These are phyloP conservation scores for Rotaria socialis DNA, from an alignment of 2,888 invertebrate genomes.

Conservation along the genomic window DNA sequence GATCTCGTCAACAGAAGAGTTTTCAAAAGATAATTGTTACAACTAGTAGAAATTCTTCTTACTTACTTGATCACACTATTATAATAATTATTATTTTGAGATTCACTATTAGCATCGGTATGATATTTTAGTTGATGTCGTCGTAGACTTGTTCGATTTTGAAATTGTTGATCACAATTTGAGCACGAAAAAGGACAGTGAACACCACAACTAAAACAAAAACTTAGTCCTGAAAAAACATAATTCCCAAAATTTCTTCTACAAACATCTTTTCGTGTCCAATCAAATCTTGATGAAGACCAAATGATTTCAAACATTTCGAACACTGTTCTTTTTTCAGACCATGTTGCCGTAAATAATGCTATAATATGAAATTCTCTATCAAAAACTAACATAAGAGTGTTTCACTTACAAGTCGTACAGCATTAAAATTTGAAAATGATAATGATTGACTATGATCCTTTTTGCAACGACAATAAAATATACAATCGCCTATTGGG, in stretches of 20 bases:
- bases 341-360: conserved; percentile 7
- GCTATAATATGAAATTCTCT: not conserved
- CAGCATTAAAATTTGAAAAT: not conserved
- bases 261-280: not conserved
- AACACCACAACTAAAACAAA: not conserved
- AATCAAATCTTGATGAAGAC: conserved; percentile 4
- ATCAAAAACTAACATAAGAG: not conserved
- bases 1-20: too few relatives aligned
- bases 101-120: not conserved
- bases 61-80: not conserved
- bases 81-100: not conserved
- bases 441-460: not conserved
- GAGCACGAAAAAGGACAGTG: not conserved
- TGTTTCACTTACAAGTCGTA: not conserved
- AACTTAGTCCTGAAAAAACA: too few relatives aligned
- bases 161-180: not conserved
- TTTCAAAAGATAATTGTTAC: too few relatives aligned
- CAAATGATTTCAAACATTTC: conserved; percentile 12
- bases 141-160: conserved; percentile 28
- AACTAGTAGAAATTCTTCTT: not conserved
- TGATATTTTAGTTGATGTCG: conserved; percentile 13
- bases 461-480: not conserved
- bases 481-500: not conserved
- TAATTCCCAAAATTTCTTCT: too few relatives aligned
- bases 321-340: not conserved